Evolutionary conservation across 1,140 invertebrate species (phyloP), one percentile per base, ranked within the genome.

Genomic region (Aphaenogaster ashmeadi): DNA sequence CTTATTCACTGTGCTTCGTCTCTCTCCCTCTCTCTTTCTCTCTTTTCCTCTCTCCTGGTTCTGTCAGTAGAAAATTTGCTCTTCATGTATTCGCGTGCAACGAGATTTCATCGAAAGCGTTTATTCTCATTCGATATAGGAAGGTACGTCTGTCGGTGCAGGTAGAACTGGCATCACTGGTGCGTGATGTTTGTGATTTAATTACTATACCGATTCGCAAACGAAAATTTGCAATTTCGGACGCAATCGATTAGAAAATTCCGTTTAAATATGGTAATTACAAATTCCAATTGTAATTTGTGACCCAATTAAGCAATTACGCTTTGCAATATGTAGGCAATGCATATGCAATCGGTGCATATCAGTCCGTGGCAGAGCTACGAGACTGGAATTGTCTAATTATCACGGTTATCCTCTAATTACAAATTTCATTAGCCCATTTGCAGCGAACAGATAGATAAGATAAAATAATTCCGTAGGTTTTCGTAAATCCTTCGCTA

Each of bases 241-340:
- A 18, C 6, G 77, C 44, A 56, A 71, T 81, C 79, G 66, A 33
- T 72, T 72, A 72, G 79, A 81, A 81, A 81, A 81, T 72, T 81
- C 47, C 54, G 50, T 44, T 81, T 72, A 81, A 81, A 54, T 71
- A 72, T 33, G 38, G 9, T 33, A 72, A 81, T 81, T 44, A 72
- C 79, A 44, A 72, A 81, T 81, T 41, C 21, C 38, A 54, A 44
- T 72, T 81, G 50, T 81, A 72, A 81, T 81, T 81, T 58, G 21
- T 72, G 79, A 81, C 38, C 66, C 38, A 81, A 58, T 81, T 81
- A 72, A 81, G 50, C 66, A 81, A 71, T 81, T 71, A 71, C 38
- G 38, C 38, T 81, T 81, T 81, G 50, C 66, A 81, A 81, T 81
- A 71, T 81, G 66, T 56, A 72, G 50, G 36, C 50, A 72, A 58